Evolutionary conservation across 2,888 invertebrate species (phyloP).

Genomic region (Leistus spinibarbis): DNA sequence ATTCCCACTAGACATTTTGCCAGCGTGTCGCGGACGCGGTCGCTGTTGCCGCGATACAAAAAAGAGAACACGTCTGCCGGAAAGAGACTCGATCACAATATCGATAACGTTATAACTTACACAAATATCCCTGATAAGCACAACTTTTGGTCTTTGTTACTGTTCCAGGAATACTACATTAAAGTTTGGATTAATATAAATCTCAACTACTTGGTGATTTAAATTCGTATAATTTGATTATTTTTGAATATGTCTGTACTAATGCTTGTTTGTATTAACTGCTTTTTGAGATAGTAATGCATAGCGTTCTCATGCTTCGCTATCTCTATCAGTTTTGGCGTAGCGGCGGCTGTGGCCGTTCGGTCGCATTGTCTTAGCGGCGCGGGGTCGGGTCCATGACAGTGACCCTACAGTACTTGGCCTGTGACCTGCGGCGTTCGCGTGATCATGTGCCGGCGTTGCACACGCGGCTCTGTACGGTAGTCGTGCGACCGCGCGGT

Average conservation of each 20-base stretch:
- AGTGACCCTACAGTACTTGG: constrained; percentile 35
- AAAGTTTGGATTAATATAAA: no score
- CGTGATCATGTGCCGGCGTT: constrained; percentile 4
- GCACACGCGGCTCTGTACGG: constrained; percentile 5
- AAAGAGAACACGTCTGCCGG: constrained; percentile 2
- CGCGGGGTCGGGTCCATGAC: constrained; percentile 19
- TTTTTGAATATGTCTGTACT: no score
- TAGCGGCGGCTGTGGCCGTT: background rate
- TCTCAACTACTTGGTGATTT: no score
- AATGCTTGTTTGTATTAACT: no score
- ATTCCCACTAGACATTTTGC: background rate
- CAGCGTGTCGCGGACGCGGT: background rate
- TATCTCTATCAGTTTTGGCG: background rate
- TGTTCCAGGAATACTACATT: no score
- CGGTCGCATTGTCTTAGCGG: constrained; percentile 1
- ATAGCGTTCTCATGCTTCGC: no score
- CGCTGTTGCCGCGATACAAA: background rate
- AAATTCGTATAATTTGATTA: no score
- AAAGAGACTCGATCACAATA: constrained; percentile 3
- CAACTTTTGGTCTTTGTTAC: no score
- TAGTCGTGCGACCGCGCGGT: background rate
- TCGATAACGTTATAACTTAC: background rate
- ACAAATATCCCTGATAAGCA: no score
- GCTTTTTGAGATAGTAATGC: no score
- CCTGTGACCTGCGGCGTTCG: constrained; percentile 23